Percentiles rank a stretch among this genome's conserved stretches.
These are phyloP conservation scores for Hippocampus kuda DNA, from an alignment of 2,797 vertebrate genomes.

Conservation along the genomic window DNA sequence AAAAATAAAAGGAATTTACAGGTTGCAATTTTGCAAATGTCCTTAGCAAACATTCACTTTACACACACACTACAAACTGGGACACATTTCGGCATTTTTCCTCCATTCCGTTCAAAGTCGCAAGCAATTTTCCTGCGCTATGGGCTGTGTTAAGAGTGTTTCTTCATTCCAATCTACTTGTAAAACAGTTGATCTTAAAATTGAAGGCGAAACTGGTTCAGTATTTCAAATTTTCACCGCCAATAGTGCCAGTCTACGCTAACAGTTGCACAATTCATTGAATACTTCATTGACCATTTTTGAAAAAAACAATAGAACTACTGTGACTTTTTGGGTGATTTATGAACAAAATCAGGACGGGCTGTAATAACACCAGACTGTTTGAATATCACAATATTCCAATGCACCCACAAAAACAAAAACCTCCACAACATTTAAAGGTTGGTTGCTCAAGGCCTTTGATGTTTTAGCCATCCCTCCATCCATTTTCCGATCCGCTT, in stretches of 20 bases:
- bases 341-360: not conserved
- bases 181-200: not conserved
- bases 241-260: not conserved
- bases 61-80: not conserved
- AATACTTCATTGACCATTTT: not conserved
- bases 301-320: not conserved
- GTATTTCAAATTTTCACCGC: not conserved
- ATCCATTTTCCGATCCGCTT: too few species aligned
- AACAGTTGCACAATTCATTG: not conserved
- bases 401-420: too few species aligned
- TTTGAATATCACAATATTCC: too few species aligned
- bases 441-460: too few species aligned
- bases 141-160: not conserved
- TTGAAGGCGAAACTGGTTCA: not conserved
- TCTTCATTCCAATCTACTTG: not conserved
- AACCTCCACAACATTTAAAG: too few species aligned
- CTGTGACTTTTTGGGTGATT: not conserved
- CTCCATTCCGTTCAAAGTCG: not conserved
- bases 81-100: not conserved
- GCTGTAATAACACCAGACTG: not conserved
- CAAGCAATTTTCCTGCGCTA: not conserved
- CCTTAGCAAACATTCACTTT: not conserved
- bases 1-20: not conserved
- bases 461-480: too few species aligned
- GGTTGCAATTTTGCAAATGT: not conserved